Percentiles rank a stretch among this genome's conserved stretches.
Evolutionary conservation across 37 sponge, comb jelly and placozoan genomes (phyloP).

Genomic region (Crambe crambe): DNA sequence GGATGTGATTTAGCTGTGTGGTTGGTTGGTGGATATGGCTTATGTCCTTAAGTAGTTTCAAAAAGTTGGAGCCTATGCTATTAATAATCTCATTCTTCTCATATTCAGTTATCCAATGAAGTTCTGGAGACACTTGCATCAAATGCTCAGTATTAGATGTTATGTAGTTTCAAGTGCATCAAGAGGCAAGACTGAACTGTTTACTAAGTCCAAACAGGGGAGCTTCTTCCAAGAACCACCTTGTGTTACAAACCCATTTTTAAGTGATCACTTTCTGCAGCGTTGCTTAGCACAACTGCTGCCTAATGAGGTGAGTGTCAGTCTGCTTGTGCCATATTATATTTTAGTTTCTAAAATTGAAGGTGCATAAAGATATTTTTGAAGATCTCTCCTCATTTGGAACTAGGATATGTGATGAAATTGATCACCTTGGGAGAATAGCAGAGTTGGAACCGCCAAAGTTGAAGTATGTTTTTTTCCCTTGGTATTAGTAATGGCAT

Average conservation of each 20-base stretch:
- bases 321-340: background rate
- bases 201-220: constrained; percentile 24
- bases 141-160: no score
- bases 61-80: no score
- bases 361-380: constrained; percentile 53
- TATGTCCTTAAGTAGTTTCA: no score
- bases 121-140: no score
- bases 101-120: no score
- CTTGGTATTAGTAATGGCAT: background rate
- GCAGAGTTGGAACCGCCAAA: constrained; percentile 78
- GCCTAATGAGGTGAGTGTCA: constrained; percentile 36
- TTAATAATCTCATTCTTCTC: no score
- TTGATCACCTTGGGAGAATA: constrained; percentile 70
- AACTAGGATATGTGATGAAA: constrained; percentile 56
- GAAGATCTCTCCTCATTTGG: constrained; percentile 78
- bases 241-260: constrained; percentile 54
- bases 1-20: no score
- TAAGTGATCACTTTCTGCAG: constrained; percentile 50
- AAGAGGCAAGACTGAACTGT: background rate
- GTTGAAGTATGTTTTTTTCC: constrained; percentile 17
- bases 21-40: no score
- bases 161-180: no score
- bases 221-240: constrained; percentile 63
- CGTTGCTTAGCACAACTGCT: constrained; percentile 28
- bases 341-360: background rate